A percentile compares a stretch with the other conserved stretches of the same genome.
phyloP scores from a whole-genome alignment of 2,888 invertebrate species.

The Lucinisca nassula region DNA sequence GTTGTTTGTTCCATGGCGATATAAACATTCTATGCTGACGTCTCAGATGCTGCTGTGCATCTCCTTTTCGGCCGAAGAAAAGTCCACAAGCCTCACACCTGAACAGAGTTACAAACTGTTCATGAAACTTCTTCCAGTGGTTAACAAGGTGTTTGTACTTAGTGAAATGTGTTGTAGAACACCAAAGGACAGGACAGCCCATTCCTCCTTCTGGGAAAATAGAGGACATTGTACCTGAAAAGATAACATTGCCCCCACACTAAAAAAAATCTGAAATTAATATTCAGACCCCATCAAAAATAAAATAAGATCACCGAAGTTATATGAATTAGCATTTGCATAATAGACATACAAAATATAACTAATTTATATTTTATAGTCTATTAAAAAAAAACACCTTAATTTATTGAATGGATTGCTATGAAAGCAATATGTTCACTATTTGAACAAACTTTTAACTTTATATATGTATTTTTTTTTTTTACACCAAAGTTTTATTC shows the following conservation, averaged over 20 bases:
- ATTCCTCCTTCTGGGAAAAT: background rate
- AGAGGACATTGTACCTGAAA: background rate
- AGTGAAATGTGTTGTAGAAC: no score
- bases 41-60: background rate
- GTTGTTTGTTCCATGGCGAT: background rate
- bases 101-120: background rate
- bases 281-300: background rate
- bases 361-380: no score
- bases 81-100: background rate
- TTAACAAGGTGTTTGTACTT: background rate
- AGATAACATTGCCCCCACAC: background rate
- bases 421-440: no score
- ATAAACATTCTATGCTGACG: background rate
- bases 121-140: background rate
- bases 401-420: no score
- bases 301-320: no score
- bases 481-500: no score
- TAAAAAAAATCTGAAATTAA: background rate
- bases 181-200: background rate
- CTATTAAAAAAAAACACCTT: no score
- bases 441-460: no score
- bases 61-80: background rate
- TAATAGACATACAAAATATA: no score
- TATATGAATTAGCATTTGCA: no score
- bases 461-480: no score